Base-by-base conservation (phyloP, 2,113 vertebrate species). In the Petromus typicus region DNA sequence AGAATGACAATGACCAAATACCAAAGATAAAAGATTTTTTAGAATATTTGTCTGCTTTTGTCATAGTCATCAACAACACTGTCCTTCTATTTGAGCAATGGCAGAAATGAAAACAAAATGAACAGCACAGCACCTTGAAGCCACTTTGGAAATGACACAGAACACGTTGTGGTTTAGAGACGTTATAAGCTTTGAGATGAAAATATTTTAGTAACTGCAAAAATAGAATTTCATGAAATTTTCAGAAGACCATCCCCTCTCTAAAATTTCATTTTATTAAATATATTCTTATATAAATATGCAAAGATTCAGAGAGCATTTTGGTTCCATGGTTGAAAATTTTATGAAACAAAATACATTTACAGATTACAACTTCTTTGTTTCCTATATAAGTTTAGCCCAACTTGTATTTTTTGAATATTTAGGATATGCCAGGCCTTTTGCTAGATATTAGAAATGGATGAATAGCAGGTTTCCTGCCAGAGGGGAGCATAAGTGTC, bases 201-300 rank as follows among this genome's bases (percentile, higher is more conserved):
- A 89, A 86, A 12, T 91, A 51, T 40, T 93, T 88, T 40, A 86
- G 79, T 82, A 82, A 34, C 56, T 37, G 23, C 48, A 54, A 51
- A 89, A 79, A 90, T 7, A 61, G 40, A 18, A 67, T 66, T 81
- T 89, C 66, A 92, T 82, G 57, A 71, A 89, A 11, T 81, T 96
- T 81, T 22, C 3, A 85, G 25, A 94, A 87, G 20, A 64, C 12
- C 0, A 82, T 5, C 8, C 0, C 12, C 63, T 84, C 51, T 81
- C 27, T 83, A 90, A 80, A 92, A 78, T 32, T 23, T 37, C 40
- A 25, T 48, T 63, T 57, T 73, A 57, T 66, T 63, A 34, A 86
- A 83, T 83, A 18, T 2, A n/a, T 54, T 73, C 10, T 20, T 54
- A 51, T 6, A 82, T n/a, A 94, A 45, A 1, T n/a, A 1, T 75